Conservation (phyloP, 2,888 invertebrate species). For the Heteropelma amictum region DNA sequence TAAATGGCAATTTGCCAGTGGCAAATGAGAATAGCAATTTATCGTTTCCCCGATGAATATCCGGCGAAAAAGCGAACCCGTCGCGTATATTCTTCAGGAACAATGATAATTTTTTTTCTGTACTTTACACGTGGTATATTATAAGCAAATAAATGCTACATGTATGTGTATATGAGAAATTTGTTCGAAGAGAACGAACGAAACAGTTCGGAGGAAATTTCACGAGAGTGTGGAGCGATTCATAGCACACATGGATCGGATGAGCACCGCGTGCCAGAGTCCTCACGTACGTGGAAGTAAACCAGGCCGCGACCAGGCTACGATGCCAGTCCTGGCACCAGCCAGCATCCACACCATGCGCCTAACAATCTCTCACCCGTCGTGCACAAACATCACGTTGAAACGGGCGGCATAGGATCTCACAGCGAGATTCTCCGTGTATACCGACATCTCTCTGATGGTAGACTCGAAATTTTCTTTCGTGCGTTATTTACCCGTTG, state of each 20-base stretch:
- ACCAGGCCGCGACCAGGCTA: conserved; percentile 72
- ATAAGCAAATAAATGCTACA: not conserved
- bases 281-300: conserved; percentile 65
- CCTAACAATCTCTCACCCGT: conserved; percentile 73
- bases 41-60: not conserved
- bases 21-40: not conserved
- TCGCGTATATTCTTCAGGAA: not conserved
- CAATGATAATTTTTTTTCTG: not conserved
- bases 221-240: conserved; percentile 31
- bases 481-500: not conserved
- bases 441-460: not conserved
- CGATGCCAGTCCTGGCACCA: conserved; percentile 49
- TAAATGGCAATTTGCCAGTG: not conserved
- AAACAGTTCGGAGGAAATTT: conserved; percentile 41
- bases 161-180: not conserved
- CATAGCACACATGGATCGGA: conserved; percentile 45
- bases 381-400: conserved; percentile 63
- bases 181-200: conserved; percentile 19
- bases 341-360: conserved; percentile 73
- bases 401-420: conserved; percentile 10
- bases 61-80: not conserved
- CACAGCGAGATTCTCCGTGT: not conserved
- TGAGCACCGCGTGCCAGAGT: conserved; percentile 53
- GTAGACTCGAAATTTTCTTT: not conserved
- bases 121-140: not conserved